A percentile compares a stretch with the other conserved stretches of the same genome.
phyloP scores from a whole-genome alignment of 2,888 invertebrate genomes.

The Ophraella communa region DNA sequence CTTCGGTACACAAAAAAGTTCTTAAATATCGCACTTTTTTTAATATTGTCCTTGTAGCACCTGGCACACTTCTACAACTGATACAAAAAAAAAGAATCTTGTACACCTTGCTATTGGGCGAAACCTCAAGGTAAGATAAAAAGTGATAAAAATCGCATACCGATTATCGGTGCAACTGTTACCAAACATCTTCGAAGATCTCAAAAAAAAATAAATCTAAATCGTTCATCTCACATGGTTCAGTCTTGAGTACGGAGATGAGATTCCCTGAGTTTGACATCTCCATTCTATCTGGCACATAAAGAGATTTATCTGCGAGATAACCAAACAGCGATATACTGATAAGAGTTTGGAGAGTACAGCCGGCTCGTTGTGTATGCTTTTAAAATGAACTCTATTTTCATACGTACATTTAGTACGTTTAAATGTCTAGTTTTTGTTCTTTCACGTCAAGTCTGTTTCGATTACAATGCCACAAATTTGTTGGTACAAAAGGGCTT shows the following conservation, averaged over 20 bases:
- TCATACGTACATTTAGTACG: constrained; percentile 31
- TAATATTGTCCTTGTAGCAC: constrained; percentile 3
- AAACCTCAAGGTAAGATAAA: constrained; percentile 15
- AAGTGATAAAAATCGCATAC: constrained; percentile 21
- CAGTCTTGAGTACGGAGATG: constrained; percentile 21
- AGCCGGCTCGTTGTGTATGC: constrained; percentile 45
- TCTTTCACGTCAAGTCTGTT: constrained; percentile 50
- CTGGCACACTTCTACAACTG: constrained; percentile 16
- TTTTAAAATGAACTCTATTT: constrained; percentile 21
- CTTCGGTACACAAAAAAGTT: neutral
- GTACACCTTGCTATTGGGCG: constrained; percentile 1
- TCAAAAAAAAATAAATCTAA: constrained; percentile 25
- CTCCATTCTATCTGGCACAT: constrained; percentile 55
- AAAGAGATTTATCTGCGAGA: constrained; percentile 58
- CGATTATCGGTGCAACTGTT: constrained; percentile 33
- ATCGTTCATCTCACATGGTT: constrained; percentile 23
- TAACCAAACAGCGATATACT: constrained; percentile 49
- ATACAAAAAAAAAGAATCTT: constrained; percentile 1
- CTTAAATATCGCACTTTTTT: neutral
- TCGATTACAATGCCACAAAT: constrained; percentile 50
- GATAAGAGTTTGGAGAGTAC: constrained; percentile 50
- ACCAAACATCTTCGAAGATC: constrained; percentile 35
- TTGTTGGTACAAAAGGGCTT: constrained; percentile 46
- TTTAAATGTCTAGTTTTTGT: constrained; percentile 41
- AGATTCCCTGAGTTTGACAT: constrained; percentile 57